Base-by-base conservation (phyloP, 2,888 invertebrate species). In the Metalampra italica region DNA sequence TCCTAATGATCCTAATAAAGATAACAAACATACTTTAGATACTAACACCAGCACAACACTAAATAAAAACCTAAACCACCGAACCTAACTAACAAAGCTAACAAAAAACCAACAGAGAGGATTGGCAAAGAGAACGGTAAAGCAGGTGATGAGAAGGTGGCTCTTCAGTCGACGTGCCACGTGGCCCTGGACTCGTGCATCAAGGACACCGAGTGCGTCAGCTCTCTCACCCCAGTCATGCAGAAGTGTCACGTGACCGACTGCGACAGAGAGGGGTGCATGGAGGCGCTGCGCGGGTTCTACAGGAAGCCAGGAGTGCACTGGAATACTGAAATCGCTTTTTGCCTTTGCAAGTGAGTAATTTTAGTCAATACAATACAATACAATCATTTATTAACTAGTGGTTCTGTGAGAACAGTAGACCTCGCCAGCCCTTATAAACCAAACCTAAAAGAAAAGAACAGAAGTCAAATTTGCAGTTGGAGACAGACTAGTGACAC, bases 261-360 rank as follows among this genome's bases (percentile, higher is more conserved):
- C 60, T 97, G 97, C 82, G 94, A 95, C 76, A 91, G 96, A 56
- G 95, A 95, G 72, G 94, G 95, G 52, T 97, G 97, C 82, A 96
- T 96, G 96, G 92, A 93, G 56, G 95, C 96, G 46, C 84, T 97
- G 64, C 94, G 96, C 75, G 93, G 93, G 49, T 97, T 97, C 87
- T 97, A 97, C 85, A 92, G 95, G 77, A 94, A 93, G 68, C 93
- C 94, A 14, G 93, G 93, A 49, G 93, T 94, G 59, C 93, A 93
- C 62, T 94, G 96, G 92, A 96, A 95, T 73, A 92, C 96, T 57
- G 97, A 97, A 82, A 95, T 97, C 65, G 97, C 97, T 62, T 97
- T 97, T 87, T 97, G 97, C 78, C 91, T 97, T 53, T 97, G 97
- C 96, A 96, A 94, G 97, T 96, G 86, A 93, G 94, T 92, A 22